Conservation (phyloP, 2,888 invertebrate genomes). For the Napeogenes inachia region DNA sequence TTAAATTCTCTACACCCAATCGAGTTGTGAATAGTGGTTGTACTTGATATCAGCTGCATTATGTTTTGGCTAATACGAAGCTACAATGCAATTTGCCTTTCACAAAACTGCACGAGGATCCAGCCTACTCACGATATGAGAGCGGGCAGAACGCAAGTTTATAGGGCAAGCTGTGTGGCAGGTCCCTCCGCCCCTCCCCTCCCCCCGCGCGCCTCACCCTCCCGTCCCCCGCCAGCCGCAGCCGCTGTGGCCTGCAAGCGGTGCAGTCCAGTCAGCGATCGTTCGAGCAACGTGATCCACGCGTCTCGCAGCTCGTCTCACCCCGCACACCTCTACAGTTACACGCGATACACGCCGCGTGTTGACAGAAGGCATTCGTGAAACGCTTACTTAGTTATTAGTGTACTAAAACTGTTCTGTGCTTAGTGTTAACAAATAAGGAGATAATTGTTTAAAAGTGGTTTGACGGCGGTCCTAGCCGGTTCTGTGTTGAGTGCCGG, state of each 20-base stretch:
- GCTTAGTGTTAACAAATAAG: constrained; percentile 34
- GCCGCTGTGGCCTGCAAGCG: constrained; percentile 7
- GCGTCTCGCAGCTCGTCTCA: constrained; percentile 25
- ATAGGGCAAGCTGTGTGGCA: constrained; percentile 57
- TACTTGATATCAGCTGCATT: neutral
- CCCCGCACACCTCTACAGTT: constrained; percentile 42
- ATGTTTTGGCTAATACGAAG: neutral
- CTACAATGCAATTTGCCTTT: constrained; percentile 53
- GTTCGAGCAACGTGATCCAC: constrained; percentile 29
- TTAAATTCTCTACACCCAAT: no score
- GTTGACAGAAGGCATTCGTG: constrained; percentile 38
- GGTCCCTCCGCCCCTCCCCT: constrained; percentile 35
- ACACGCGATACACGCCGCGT: constrained; percentile 43
- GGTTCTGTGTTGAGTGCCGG: constrained; percentile 43
- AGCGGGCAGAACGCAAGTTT: constrained; percentile 62
- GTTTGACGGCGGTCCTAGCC: constrained; percentile 53
- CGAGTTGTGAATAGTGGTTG: neutral
- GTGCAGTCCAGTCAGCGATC: constrained; percentile 40
- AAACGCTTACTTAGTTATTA: constrained; percentile 33
- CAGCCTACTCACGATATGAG: constrained; percentile 55
- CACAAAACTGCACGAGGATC: constrained; percentile 56
- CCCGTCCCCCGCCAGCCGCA: constrained; percentile 18
- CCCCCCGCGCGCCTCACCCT: constrained; percentile 30
- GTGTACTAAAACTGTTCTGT: constrained; percentile 33
- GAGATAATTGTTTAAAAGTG: constrained; percentile 49